phyloP scores from a whole-genome alignment of 2,113 vertebrate genomes.

The Lathamus discolor region DNA sequence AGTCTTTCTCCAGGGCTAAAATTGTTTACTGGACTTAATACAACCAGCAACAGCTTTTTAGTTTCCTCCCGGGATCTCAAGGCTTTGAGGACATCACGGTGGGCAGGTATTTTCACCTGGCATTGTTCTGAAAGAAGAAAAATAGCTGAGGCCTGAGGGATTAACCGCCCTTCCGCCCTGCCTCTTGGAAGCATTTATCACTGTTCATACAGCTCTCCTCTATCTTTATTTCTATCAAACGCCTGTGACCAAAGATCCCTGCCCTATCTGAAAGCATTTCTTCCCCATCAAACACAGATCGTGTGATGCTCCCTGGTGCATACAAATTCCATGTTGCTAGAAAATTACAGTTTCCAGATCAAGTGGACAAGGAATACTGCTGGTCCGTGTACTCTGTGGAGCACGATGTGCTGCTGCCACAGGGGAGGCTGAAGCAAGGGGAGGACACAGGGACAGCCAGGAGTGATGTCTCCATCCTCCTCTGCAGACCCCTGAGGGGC shows the following conservation, averaged over 20 bases:
- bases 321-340: neutral
- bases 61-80: neutral
- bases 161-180: neutral
- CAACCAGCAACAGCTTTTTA: neutral
- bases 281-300: neutral
- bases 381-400: neutral
- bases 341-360: neutral
- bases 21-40: neutral
- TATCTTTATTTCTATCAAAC: neutral
- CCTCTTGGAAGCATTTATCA: neutral
- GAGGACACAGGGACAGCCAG: accelerated
- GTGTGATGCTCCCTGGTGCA: neutral
- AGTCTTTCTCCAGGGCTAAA: neutral
- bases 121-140: neutral
- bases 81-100: neutral
- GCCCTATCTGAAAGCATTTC: neutral
- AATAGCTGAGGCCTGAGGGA: neutral
- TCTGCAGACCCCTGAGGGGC: neutral
- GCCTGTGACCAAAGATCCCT: neutral
- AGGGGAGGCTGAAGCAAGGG: neutral
- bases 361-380: neutral
- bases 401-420: neutral
- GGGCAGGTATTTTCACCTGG: neutral
- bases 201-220: neutral
- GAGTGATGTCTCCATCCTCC: neutral